Evolutionary conservation across 2,113 vertebrate genomes (phyloP), one percentile per base, ranked within the genome.

Genomic region (Mesoclemmys tuberculata): DNA sequence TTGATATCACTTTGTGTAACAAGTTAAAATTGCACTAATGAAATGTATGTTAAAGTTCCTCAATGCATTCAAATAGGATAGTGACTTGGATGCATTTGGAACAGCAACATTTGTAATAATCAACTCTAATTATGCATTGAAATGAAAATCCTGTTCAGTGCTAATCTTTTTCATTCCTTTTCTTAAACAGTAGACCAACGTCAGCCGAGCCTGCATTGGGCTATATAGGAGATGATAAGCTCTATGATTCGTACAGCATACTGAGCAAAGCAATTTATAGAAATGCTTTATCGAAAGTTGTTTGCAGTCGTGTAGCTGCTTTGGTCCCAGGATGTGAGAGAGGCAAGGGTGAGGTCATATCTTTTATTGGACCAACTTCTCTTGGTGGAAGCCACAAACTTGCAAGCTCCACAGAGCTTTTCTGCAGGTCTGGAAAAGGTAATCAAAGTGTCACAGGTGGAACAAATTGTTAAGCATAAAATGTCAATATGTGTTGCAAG

Each of bases 11-110:
- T n/a, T 49, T 22, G 2, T 21, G 14, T 24, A 38, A 82, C 84
- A 89, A 77, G 46, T n/a, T 52, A 29, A 90, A 41, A 83, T 41
- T 14, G 6, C 80, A 88, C 11, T 6, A 55, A 79, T 82, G 48
- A 75, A 61, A 22, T 82, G n/a, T 10, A 31, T 31, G 24, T 80
- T n/a, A 82, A 89, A 29, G 13, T 31, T 41, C 0, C 0, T 0
- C 35, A 84, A 49, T 4, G 44, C 21, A 71, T 58, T 26, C 56
- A 29, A 58, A 12, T 6, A 14, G 6, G 26, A 89, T 14, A 82
- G 13, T 31, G 51, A 38, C 94, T 61, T 85, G 80, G 18, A 49
- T 3, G 75, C 22, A 80, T 22, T 5, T 1, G 1, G 29, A 41
- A 7, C 10, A 31, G 13, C n/a, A 58, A 55, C 87, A 64, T 79